These are phyloP conservation scores for Drosophila santomea DNA, from an alignment of 1,140 invertebrate species.

Conservation along the genomic window DNA sequence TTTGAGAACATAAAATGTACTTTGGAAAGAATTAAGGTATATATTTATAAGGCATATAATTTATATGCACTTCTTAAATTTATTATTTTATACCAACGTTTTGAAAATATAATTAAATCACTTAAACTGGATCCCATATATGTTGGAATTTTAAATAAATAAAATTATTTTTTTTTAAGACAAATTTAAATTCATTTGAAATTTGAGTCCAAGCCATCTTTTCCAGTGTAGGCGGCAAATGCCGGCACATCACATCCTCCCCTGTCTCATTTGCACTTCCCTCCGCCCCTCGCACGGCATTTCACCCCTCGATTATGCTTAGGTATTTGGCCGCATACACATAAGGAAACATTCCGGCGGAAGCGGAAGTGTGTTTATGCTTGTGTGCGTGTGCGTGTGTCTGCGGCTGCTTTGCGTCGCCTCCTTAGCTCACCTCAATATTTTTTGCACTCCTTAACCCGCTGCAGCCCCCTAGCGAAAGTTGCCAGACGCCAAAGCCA, in stretches of 20 bases:
- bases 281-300: conserved; percentile 6
- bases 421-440: conserved; percentile 39
- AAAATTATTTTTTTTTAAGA: no score
- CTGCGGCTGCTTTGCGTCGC: conserved; percentile 52
- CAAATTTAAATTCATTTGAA: neutral
- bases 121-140: no score
- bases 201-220: neutral
- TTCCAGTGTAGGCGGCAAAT: conserved; percentile 17
- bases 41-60: no score
- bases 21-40: no score
- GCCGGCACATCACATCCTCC: conserved; percentile 4
- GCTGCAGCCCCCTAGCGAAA: conserved; percentile 11
- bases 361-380: conserved; percentile 48
- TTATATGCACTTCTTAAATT: no score
- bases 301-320: conserved; percentile 52
- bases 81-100: no score
- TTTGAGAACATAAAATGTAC: neutral
- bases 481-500: conserved; percentile 57
- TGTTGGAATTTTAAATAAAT: no score
- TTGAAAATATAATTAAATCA: no score
- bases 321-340: conserved; percentile 44
- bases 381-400: conserved; percentile 4
- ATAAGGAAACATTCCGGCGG: conserved; percentile 39
- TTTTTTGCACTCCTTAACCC: conserved; percentile 17
- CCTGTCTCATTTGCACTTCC: neutral